These are phyloP conservation scores for Muscina levida DNA, from an alignment of 2,888 invertebrate genomes.

Conservation along the genomic window DNA sequence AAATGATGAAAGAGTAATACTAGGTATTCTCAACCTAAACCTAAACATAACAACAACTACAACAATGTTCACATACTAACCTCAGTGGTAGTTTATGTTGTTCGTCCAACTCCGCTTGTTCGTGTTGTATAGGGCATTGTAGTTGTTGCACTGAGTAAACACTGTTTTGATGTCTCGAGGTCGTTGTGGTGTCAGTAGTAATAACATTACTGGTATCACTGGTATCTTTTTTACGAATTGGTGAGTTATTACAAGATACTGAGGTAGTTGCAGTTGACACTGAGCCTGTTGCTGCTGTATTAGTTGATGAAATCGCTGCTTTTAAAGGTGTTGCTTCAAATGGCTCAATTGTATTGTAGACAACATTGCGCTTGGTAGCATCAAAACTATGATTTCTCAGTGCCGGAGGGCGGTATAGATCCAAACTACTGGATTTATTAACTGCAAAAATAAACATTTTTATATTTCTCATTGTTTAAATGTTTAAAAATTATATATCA, in stretches of 20 bases:
- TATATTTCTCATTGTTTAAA: neutral
- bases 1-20: constrained; percentile 43
- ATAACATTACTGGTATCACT: constrained; percentile 6
- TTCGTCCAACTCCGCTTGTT: constrained; percentile 67
- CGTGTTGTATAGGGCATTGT: no score
- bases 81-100: constrained; percentile 58
- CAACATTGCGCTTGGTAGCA: constrained; percentile 41
- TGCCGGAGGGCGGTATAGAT: constrained; percentile 82
- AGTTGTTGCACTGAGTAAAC: constrained; percentile 58
- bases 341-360: constrained; percentile 22
- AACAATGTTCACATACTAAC: constrained; percentile 41
- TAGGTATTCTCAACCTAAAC: constrained; percentile 2
- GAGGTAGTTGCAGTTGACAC: constrained; percentile 56
- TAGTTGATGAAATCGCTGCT: constrained; percentile 55
- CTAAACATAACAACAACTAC: no score
- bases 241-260: constrained; percentile 70
- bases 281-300: constrained; percentile 50
- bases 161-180: constrained; percentile 57
- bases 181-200: constrained; percentile 60
- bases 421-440: constrained; percentile 77
- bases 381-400: constrained; percentile 76
- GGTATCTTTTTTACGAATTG: constrained; percentile 67
- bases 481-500: neutral
- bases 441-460: constrained; percentile 32
- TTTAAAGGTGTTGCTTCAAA: constrained; percentile 7